phyloP scores from a whole-genome alignment of 2,113 vertebrate genomes.

The human region GRCh38 chr15:67402001-67402500 shows the following conservation, averaged over 20 bases:
- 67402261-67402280: constrained; percentile 54
- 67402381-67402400: constrained; percentile 59
- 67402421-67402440: constrained; percentile 45
- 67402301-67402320: neutral
- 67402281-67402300: neutral
- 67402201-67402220: neutral
- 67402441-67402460: constrained; percentile 76
- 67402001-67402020: constrained; percentile 11
- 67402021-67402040: constrained; percentile 49
- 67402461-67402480: constrained; percentile 81
- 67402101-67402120: constrained; percentile 66
- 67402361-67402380: neutral
- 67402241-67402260: constrained; percentile 56
- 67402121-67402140: constrained; percentile 62
- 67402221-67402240: constrained; percentile 44
- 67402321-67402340: neutral
- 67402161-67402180: constrained; percentile 27
- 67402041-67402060: constrained; percentile 45
- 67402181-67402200: constrained; percentile 54
- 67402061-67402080: constrained; percentile 12
- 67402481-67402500: constrained; percentile 69
- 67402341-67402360: neutral
- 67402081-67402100: constrained; percentile 53
- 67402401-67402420: constrained; percentile 36
- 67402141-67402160: constrained; percentile 55